Conservation (phyloP, 1,140 invertebrate species). For the Rhyacophila brunnea region DNA sequence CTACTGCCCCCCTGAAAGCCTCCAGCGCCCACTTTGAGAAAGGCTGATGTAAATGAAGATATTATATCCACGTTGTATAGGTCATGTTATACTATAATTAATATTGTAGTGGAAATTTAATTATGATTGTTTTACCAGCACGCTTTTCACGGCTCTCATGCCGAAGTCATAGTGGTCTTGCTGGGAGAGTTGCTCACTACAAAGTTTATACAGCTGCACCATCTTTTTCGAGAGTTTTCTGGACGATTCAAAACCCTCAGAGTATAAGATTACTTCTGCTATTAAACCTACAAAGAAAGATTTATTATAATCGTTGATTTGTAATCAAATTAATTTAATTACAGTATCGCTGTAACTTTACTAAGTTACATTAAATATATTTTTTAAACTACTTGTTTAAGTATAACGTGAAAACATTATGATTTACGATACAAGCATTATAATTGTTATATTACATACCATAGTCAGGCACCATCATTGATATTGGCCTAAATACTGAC, state of each 20-base stretch:
- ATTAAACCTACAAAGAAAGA: constrained; percentile 65
- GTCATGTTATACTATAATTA: too few species aligned
- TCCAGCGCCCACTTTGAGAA: too few species aligned
- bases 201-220: constrained; percentile 88
- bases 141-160: constrained; percentile 85
- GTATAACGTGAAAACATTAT: too few species aligned
- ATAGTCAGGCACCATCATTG: constrained; percentile 98
- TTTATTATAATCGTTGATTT: background rate
- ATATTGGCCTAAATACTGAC: constrained; percentile 89
- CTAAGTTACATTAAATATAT: too few species aligned
- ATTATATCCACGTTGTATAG: too few species aligned
- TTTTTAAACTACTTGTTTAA: background rate
- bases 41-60: too few species aligned
- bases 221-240: constrained; percentile 89
- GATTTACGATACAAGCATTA: background rate
- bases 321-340: background rate
- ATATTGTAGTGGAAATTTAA: constrained; percentile 45
- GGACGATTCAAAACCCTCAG: constrained; percentile 87
- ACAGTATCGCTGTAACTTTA: background rate
- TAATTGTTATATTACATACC: constrained; percentile 46
- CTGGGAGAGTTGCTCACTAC: constrained; percentile 91
- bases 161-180: constrained; percentile 97
- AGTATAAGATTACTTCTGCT: constrained; percentile 90
- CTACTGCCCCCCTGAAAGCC: too few species aligned
- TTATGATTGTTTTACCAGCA: constrained; percentile 82